Evolutionary conservation across 2,797 vertebrate genomes (phyloP).

Genomic region (Antrozous pallidus): DNA sequence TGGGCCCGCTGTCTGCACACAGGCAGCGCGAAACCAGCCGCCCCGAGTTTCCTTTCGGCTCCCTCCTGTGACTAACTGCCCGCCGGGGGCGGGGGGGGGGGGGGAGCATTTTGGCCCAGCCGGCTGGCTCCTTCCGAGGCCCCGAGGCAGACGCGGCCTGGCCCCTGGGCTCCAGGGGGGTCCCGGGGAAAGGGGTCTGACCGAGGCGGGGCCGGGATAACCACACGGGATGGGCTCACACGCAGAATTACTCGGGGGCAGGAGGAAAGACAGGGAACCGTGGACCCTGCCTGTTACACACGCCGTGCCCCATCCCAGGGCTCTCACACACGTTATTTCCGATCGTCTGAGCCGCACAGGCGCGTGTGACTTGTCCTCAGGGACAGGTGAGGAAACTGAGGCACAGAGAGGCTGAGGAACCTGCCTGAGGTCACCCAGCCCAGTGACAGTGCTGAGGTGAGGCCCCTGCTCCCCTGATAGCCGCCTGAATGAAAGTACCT

Average conservation of each 20-base stretch:
- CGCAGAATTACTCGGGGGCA: background rate
- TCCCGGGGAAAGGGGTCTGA: accelerated
- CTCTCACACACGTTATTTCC: background rate
- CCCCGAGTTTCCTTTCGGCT: background rate
- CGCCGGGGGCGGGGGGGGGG: too few relatives aligned
- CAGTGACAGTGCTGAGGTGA: background rate
- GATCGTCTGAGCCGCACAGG: background rate
- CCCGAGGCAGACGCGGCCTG: background rate
- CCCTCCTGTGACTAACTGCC: background rate
- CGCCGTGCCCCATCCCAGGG: accelerated
- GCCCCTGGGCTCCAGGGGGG: background rate
- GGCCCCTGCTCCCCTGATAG: background rate
- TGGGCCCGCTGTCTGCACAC: background rate
- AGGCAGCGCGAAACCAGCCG: background rate
- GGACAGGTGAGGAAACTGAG: background rate
- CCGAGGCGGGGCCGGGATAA: background rate
- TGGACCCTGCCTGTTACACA: background rate
- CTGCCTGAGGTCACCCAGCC: background rate
- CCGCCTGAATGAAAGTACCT: background rate
- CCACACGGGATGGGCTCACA: background rate
- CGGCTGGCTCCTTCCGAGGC: background rate
- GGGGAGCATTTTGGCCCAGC: background rate
- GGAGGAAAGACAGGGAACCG: background rate
- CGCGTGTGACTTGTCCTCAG: background rate
- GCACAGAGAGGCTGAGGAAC: background rate